These are phyloP conservation scores for Pangasius sanitwongsei DNA, from an alignment of 2,797 vertebrate genomes.

Conservation along the genomic window DNA sequence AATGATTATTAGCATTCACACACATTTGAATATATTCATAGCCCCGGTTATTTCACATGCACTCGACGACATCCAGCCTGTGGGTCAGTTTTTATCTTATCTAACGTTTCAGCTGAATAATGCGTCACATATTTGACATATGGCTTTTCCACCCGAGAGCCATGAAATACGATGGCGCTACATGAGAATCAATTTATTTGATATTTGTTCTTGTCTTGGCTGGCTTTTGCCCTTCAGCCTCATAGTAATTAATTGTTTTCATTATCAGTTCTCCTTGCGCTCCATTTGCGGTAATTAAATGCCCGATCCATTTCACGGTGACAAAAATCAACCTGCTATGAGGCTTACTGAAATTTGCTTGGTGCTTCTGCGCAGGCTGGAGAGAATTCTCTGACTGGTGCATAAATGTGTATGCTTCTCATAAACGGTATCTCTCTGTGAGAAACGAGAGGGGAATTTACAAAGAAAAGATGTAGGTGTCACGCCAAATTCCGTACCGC, in stretches of 20 bases:
- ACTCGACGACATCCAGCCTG: not conserved
- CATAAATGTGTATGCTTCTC: not conserved
- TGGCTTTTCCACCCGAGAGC: not conserved
- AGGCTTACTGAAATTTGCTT: slow-evolving; percentile 38
- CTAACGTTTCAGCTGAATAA: not conserved
- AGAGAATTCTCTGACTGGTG: not conserved
- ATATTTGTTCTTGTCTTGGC: slow-evolving; percentile 21
- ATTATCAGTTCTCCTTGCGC: slow-evolving; percentile 67
- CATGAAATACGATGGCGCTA: slow-evolving; percentile 23
- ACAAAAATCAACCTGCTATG: slow-evolving; percentile 59
- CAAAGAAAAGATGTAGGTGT: not conserved
- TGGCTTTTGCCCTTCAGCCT: slow-evolving; percentile 61
- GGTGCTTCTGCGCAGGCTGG: not conserved
- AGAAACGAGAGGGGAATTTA: not conserved
- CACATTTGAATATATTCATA: too few species aligned
- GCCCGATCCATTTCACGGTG: slow-evolving; percentile 59
- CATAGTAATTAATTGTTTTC: slow-evolving; percentile 72
- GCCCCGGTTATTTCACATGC: not conserved
- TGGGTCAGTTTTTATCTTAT: not conserved
- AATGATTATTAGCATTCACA: not conserved
- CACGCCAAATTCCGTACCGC: not conserved
- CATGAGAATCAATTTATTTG: slow-evolving; percentile 2
- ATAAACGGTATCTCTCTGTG: not conserved
- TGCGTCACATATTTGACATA: not conserved
- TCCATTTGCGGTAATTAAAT: slow-evolving; percentile 66